Evolutionary conservation across 30 jellyfish, hydroid and myxozoan genomes (phyloP).

Genomic region (Cassiopea andromeda): DNA sequence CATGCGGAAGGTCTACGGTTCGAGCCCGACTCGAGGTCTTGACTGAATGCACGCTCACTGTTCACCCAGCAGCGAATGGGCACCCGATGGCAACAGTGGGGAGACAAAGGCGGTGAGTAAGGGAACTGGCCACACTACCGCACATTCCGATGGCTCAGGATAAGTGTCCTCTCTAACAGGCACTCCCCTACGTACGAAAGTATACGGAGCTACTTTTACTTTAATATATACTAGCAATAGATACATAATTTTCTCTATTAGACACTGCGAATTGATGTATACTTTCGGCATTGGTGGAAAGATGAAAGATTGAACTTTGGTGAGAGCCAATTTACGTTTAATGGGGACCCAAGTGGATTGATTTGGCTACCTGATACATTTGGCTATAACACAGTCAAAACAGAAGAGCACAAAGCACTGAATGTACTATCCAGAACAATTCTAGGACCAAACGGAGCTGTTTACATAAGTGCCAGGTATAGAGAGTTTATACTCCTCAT

Average conservation of each 20-base stretch:
- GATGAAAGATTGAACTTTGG: slow-evolving; percentile 55
- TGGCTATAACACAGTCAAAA: slow-evolving; percentile 28
- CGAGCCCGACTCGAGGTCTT: no score
- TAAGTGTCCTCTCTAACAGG: no score
- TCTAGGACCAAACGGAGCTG: slow-evolving; percentile 63
- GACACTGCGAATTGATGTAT: slow-evolving; percentile 55
- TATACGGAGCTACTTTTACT: no score
- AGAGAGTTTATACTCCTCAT: no score
- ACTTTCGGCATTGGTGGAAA: slow-evolving; percentile 66
- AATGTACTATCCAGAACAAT: slow-evolving; percentile 41
- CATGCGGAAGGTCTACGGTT: no score
- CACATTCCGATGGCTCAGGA: no score
- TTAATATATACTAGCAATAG: background rate
- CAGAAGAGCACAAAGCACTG: slow-evolving; percentile 26
- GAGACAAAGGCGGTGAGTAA: no score
- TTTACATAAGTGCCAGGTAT: slow-evolving; percentile 59
- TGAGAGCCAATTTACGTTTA: slow-evolving; percentile 12
- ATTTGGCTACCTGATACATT: slow-evolving; percentile 74
- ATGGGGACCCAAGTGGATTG: slow-evolving; percentile 35
- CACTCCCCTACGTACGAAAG: no score
- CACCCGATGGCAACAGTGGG: no score
- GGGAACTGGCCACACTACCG: no score
- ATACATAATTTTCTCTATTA: background rate
- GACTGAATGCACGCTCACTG: no score
- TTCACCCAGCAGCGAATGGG: no score